Evolutionary conservation across 1,140 invertebrate species (phyloP).

Genomic region (Artemia franciscana): DNA sequence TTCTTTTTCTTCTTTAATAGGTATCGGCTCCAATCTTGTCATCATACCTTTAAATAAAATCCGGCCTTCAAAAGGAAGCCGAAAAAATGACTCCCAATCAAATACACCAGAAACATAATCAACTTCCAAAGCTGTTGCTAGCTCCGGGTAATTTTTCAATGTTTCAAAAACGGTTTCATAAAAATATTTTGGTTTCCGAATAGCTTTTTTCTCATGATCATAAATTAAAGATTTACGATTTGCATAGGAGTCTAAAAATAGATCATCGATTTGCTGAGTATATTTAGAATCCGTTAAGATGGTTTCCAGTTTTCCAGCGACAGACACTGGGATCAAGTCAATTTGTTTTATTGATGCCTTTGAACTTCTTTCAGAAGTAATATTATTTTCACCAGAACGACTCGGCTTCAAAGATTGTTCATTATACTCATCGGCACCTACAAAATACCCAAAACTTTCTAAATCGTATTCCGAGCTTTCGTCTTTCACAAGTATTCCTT

Average conservation of each 20-base stretch:
- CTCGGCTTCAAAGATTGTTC: too few species aligned
- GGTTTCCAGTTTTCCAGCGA: neutral
- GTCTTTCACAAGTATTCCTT: too few species aligned
- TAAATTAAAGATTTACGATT: neutral
- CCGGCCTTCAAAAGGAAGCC: neutral
- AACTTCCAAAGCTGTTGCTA: neutral
- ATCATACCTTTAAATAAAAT: neutral
- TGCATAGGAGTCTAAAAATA: neutral
- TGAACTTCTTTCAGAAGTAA: too few species aligned
- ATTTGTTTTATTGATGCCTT: too few species aligned
- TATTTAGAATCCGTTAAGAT: neutral
- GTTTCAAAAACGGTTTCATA: neutral
- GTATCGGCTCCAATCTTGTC: neutral
- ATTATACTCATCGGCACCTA: too few species aligned
- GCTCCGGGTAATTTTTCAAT: neutral
- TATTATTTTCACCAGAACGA: too few species aligned
- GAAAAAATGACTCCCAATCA: neutral
- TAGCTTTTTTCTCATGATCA: neutral
- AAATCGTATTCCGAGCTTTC: too few species aligned
- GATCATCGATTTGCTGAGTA: neutral
- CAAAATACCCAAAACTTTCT: too few species aligned
- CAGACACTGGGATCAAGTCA: too few species aligned
- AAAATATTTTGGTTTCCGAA: neutral
- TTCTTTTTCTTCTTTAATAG: neutral
- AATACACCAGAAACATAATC: neutral